Percentiles rank a stretch among this genome's conserved stretches.
These are phyloP conservation scores for Eubasilissa regina DNA, from an alignment of 1,140 invertebrate species.

Conservation along the genomic window DNA sequence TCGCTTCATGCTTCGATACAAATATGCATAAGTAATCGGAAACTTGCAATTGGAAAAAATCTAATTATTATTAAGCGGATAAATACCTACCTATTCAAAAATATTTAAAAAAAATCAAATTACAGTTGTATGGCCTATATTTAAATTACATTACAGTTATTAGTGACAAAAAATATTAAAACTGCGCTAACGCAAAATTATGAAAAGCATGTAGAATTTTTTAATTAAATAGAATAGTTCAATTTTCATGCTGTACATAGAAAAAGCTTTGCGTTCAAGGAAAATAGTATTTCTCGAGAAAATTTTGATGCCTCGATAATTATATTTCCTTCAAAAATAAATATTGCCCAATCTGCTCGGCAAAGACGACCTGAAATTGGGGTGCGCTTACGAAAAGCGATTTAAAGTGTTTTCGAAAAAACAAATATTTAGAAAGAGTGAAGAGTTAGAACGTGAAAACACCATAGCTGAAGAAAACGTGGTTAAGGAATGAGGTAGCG, in stretches of 20 bases:
- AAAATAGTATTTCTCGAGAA: background rate
- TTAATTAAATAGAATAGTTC: too few relatives aligned
- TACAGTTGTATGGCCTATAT: background rate
- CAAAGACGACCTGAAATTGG: slow-evolving; percentile 37
- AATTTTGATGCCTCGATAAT: slow-evolving; percentile 52
- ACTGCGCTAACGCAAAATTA: too few relatives aligned
- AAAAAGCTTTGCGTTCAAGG: background rate
- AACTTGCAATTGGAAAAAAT: slow-evolving; percentile 39
- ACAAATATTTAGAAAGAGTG: slow-evolving; percentile 46
- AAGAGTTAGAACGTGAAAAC: slow-evolving; percentile 21
- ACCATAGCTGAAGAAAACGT: slow-evolving; percentile 15
- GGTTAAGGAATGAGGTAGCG: background rate
- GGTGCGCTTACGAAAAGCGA: slow-evolving; percentile 44
- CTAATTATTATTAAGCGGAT: background rate
- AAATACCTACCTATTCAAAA: too few relatives aligned
- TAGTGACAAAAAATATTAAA: background rate
- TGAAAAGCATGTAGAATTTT: too few relatives aligned
- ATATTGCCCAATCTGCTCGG: slow-evolving; percentile 55
- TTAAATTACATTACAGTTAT: too few relatives aligned
- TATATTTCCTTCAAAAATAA: slow-evolving; percentile 46
- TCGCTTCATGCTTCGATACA: background rate
- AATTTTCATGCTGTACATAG: too few relatives aligned
- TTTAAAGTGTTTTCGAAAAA: slow-evolving; percentile 50
- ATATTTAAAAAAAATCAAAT: too few relatives aligned
- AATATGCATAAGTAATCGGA: slow-evolving; percentile 50